Conservation (phyloP, 1,140 invertebrate species). For the Bilobella aurantiaca region DNA sequence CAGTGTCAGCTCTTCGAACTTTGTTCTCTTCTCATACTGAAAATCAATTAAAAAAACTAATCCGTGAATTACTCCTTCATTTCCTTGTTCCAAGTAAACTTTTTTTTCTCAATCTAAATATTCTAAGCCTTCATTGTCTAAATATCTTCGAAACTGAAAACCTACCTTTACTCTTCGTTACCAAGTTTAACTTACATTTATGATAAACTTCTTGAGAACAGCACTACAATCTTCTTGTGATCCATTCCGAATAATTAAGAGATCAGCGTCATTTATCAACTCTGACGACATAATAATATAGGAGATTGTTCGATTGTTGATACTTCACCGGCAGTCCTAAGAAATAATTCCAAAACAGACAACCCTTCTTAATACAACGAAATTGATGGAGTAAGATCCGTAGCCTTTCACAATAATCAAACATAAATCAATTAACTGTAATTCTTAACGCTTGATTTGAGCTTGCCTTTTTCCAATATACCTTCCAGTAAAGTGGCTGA, state of each 20-base stretch:
- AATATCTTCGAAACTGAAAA: not conserved
- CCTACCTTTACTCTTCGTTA: not conserved
- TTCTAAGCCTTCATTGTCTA: not conserved
- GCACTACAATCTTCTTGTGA: not conserved
- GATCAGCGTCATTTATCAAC: not conserved
- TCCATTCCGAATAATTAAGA: not conserved
- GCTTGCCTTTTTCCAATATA: too few species aligned
- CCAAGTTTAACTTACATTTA: not conserved
- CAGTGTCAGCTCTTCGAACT: conserved; percentile 14
- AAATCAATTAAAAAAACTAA: not conserved
- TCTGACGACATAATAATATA: too few species aligned
- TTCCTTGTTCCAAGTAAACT: not conserved
- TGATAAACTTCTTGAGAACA: not conserved
- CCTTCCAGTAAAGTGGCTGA: too few species aligned
- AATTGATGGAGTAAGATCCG: too few species aligned
- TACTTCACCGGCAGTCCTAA: too few species aligned
- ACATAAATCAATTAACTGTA: too few species aligned
- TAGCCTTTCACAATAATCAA: too few species aligned
- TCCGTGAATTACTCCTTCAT: not conserved
- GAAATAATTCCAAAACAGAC: too few species aligned
- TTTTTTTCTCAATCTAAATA: not conserved
- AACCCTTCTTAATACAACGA: too few species aligned
- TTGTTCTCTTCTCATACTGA: conserved; percentile 11
- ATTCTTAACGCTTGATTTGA: too few species aligned
- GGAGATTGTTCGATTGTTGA: too few species aligned